A percentile compares a stretch with the other conserved stretches of the same genome.
Conservation (phyloP, 2,888 invertebrate species). For the Augochlorella aurata region DNA sequence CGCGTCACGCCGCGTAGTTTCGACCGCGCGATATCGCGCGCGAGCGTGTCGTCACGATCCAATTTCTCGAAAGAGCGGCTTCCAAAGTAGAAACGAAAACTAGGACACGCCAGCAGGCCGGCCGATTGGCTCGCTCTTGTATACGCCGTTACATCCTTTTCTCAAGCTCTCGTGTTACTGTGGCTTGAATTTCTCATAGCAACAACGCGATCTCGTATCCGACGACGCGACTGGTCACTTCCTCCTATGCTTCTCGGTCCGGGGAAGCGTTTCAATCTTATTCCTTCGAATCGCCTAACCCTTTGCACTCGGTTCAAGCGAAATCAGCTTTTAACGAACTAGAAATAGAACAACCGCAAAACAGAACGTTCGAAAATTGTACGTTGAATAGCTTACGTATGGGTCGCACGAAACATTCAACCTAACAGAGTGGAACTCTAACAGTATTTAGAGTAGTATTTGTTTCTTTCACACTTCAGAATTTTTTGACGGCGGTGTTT, state of each 20-base stretch:
- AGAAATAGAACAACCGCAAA: background rate
- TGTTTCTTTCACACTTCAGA: too few species aligned
- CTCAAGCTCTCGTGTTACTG: conserved; percentile 60
- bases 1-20: conserved; percentile 5
- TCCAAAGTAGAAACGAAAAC: conserved; percentile 35
- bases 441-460: too few species aligned
- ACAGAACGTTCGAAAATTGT: background rate
- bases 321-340: background rate
- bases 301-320: conserved; percentile 8
- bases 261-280: too few species aligned
- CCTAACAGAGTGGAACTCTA: conserved; percentile 13
- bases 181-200: conserved; percentile 62
- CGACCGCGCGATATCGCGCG: background rate
- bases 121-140: conserved; percentile 12
- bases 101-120: conserved; percentile 8
- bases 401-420: conserved; percentile 16
- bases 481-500: too few species aligned
- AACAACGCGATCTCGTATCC: conserved; percentile 35
- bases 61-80: conserved; percentile 34
- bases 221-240: background rate
- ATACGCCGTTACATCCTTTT: conserved; percentile 41
- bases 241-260: too few species aligned
- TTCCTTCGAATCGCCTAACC: background rate
- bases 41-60: conserved; percentile 14
- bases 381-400: background rate